Base-by-base conservation (phyloP, 2,113 vertebrate species). In the Pelodiscus sinensis region DNA sequence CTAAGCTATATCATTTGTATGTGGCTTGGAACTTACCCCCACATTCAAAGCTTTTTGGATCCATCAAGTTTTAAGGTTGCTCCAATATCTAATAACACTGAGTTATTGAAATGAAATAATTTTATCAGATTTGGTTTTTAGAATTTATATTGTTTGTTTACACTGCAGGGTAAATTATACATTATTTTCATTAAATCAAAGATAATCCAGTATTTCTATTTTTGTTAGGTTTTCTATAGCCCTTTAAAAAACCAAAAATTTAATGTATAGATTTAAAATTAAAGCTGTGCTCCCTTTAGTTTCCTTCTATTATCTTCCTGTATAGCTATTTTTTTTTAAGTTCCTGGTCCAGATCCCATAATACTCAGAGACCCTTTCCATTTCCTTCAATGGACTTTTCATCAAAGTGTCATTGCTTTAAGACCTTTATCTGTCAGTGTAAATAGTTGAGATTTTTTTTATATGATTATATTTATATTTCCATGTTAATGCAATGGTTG, bases 81-180 rank as follows among this genome's bases (percentile, higher is more conserved):
- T 2, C 50, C 8, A 12, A 12, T 50, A 27, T 1, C 9, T 24
- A 31, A 5, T 12, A 86, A 8, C 6, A 16, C 21, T 10, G 51
- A 0, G 14, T 82, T 6, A 58, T 87, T 87, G 35, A n/a, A 90
- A 55, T 2, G 58, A 89, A 51, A 75, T 0, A 79, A 77, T 92
- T 92, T 25, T 88, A 52, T 73, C 90, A 78, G 92, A 92, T 75
- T 29, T 58, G 56, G 5, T 38, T 93, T 55, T 22, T 25, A 89
- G 29, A 7, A 71, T 81, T 81, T 90, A 77, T 9, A 50, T 2
- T 83, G 57, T 13, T 12, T 4, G 2, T 94, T 95, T 92, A 50
- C 55, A 87, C 54, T 31, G 44, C 58, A 51, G 54, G 2, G 19
- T 77, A 75, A 75, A 18, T 31, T 38, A 65, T 11, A 88, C 2